Evolutionary conservation across 1,140 invertebrate species (phyloP), one percentile per base, ranked within the genome.

Genomic region (Caenorhabditis elegans): DNA sequence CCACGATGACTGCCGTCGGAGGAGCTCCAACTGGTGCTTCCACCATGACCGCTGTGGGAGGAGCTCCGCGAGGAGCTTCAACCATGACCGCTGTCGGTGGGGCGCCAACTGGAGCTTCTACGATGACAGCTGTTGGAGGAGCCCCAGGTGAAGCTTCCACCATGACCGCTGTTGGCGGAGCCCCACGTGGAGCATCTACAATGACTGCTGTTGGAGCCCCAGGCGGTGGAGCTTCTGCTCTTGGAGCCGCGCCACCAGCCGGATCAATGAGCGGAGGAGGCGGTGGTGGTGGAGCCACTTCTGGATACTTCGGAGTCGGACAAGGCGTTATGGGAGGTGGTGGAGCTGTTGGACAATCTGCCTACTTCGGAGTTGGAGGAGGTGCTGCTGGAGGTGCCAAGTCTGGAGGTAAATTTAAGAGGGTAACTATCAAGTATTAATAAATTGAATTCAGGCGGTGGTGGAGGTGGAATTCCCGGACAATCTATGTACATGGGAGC

Each of bases 401-500:
- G 28, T 17, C 53, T 15, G 53, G 11, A 11, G 53, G 53, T 60
- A 53, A 53, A n/a, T n/a, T 24, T 53, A 15, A 31, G 19, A 17
- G 1, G n/a, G 1, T 8, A 17, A 34, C 4, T 26, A 53, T 5
- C 15, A 17, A n/a, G 34, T 31, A 17, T 60, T 17, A n/a, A 0
- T 22, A 24, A 24, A 1, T 60, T 6, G 1, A 31, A 17, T 31
- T 3, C 26, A 60, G 53, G 53, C 13, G 53, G 53, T 22, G 53
- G 53, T 34, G 53, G 53, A 17, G 53, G 53, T 60, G 26, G 10
- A 28, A 31, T n/a, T n/a, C n/a, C n/a, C n/a, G n/a, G n/a, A n/a
- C n/a, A n/a, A n/a, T n/a, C n/a, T n/a, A n/a, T n/a, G 53, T 60
- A 60, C 26, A 60, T 60, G 53, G 53, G 53, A 60, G 53, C 53